Conservation (phyloP, 2,888 invertebrate genomes). For the Kryphioiulus occultus region DNA sequence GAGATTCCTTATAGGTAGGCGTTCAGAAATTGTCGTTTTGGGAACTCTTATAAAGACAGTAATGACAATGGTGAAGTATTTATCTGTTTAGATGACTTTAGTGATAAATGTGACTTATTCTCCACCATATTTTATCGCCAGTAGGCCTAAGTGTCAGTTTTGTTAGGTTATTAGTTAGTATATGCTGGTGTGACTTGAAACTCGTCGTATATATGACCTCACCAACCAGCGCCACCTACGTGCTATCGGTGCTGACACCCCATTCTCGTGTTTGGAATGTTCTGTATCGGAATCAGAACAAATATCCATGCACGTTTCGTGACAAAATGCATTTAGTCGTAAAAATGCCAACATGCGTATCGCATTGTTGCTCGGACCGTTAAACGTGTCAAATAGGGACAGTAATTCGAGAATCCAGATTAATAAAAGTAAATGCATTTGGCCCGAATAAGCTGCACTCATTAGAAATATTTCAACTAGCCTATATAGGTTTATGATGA, state of each 20-base stretch:
- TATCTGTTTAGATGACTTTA: too few species aligned
- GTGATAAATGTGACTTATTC: too few species aligned
- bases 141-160: not conserved
- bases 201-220: not conserved
- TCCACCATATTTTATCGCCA: too few species aligned
- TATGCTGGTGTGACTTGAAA: not conserved
- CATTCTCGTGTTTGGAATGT: not conserved
- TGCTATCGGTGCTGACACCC: not conserved
- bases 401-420: not conserved
- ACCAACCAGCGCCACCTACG: not conserved
- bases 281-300: not conserved
- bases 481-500: not conserved
- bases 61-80: too few species aligned
- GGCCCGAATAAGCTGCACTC: not conserved
- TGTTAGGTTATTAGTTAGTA: not conserved
- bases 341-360: not conserved
- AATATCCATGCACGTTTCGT: not conserved
- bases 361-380: not conserved
- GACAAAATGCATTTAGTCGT: conserved; percentile 1
- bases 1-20: too few species aligned
- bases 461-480: not conserved
- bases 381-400: not conserved
- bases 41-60: too few species aligned
- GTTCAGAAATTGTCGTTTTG: too few species aligned
- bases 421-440: not conserved